Evolutionary conservation across 2,888 invertebrate species (phyloP).

Genomic region (Drosophila nr. fundita): DNA sequence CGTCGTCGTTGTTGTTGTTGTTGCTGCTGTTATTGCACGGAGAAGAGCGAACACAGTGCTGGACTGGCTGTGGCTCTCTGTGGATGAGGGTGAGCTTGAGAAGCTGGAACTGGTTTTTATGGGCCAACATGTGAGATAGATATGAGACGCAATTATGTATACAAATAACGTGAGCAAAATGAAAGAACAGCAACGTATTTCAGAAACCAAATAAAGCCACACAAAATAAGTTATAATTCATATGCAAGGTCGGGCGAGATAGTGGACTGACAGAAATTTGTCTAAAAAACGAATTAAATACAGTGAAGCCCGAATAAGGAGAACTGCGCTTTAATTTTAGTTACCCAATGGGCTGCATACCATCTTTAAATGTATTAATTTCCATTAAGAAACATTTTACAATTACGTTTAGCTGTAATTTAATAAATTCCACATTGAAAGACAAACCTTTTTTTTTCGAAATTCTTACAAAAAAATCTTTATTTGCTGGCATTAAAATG

Average conservation of each 20-base stretch:
- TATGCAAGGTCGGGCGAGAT: conserved; percentile 31
- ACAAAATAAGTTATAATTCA: conserved; percentile 41
- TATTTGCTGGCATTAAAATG: conserved; percentile 70
- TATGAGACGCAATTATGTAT: conserved; percentile 65
- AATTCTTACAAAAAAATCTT: conserved; percentile 50
- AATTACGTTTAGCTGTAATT: background rate
- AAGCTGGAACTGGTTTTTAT: conserved; percentile 64
- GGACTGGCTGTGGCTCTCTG: conserved; percentile 17
- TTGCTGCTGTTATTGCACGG: conserved; percentile 15
- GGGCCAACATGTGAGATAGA: conserved; percentile 47
- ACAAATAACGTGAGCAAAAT: conserved; percentile 56
- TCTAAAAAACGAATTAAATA: conserved; percentile 1
- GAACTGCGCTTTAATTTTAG: background rate
- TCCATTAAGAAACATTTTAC: background rate
- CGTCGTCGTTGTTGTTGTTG: conserved; percentile 17
- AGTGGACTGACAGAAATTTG: conserved; percentile 15
- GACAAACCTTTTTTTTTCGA: background rate
- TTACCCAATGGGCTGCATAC: background rate
- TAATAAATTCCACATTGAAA: background rate
- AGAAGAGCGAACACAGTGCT: conserved; percentile 15
- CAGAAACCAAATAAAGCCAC: conserved; percentile 18
- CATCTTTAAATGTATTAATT: background rate
- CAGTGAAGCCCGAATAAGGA: conserved; percentile 1
- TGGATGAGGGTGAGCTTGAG: conserved; percentile 26
- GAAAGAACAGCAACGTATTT: conserved; percentile 47